These are phyloP conservation scores for Allygus modestus DNA, from an alignment of 2,888 invertebrate genomes.

Conservation along the genomic window DNA sequence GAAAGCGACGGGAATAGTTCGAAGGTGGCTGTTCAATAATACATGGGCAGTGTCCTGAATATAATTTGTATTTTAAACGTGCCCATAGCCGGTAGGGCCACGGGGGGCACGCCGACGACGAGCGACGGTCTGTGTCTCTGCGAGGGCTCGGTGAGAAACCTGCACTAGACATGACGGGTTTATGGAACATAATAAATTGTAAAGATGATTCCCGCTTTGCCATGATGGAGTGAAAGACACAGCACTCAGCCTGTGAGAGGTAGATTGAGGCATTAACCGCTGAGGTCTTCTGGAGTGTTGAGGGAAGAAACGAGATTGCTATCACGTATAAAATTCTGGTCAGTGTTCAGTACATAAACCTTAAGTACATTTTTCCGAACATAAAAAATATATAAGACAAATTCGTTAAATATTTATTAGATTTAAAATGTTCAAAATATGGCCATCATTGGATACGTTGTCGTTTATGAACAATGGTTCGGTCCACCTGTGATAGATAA, in stretches of 20 bases:
- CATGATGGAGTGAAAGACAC: background rate
- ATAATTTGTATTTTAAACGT: constrained; percentile 49
- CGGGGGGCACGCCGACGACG: background rate
- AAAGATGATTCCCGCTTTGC: background rate
- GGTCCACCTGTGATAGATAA: too few relatives aligned
- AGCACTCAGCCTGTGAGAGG: background rate
- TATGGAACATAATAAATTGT: background rate
- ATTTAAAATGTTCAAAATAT: too few relatives aligned
- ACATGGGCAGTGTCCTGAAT: constrained; percentile 30
- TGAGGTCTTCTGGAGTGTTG: too few relatives aligned
- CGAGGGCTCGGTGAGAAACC: background rate
- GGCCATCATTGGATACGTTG: too few relatives aligned
- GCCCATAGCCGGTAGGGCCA: constrained; percentile 17
- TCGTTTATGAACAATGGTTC: too few relatives aligned
- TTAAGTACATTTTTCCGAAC: too few relatives aligned
- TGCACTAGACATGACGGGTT: background rate
- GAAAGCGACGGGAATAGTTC: constrained; percentile 25
- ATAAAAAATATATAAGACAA: too few relatives aligned
- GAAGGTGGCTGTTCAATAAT: constrained; percentile 52
- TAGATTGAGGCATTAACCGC: background rate
- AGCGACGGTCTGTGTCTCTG: background rate
- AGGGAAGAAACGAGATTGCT: too few relatives aligned
- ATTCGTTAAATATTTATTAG: too few relatives aligned
- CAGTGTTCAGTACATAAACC: too few relatives aligned
- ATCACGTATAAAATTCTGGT: too few relatives aligned